phyloP scores from a whole-genome alignment of 2,113 vertebrate genomes.

The Periophthalmus modestus region DNA sequence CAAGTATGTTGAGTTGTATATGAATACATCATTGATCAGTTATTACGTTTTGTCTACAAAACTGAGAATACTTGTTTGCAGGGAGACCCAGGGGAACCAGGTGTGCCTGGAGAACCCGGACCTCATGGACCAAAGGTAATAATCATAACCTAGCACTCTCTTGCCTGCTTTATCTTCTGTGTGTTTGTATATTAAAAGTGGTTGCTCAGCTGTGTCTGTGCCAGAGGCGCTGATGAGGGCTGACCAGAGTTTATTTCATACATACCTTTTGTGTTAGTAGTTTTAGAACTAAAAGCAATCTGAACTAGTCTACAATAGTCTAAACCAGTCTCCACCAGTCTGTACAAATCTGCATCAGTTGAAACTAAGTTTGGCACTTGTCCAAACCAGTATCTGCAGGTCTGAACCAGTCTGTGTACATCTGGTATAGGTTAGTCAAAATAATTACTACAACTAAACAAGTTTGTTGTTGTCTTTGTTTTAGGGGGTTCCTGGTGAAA shows the following conservation, averaged over 20 bases:
- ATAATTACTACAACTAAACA: too few species aligned
- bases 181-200: neutral
- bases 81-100: conserved; percentile 72
- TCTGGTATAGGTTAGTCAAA: too few species aligned
- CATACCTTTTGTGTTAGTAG: too few species aligned
- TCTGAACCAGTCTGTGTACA: too few species aligned
- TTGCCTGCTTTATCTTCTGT: neutral
- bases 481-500: conserved; percentile 62
- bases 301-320: too few species aligned
- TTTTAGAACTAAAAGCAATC: too few species aligned
- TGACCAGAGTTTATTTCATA: too few species aligned
- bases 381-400: too few species aligned
- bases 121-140: conserved; percentile 67
- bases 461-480: neutral
- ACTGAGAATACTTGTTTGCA: conserved; percentile 32
- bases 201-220: neutral
- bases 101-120: conserved; percentile 64
- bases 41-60: neutral
- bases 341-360: too few species aligned
- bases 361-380: too few species aligned
- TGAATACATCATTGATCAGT: conserved; percentile 5
- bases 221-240: too few species aligned
- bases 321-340: too few species aligned
- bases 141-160: neutral
- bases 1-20: conserved; percentile 62